These are phyloP conservation scores for Falco biarmicus DNA, from an alignment of 2,797 vertebrate species.

Conservation along the genomic window DNA sequence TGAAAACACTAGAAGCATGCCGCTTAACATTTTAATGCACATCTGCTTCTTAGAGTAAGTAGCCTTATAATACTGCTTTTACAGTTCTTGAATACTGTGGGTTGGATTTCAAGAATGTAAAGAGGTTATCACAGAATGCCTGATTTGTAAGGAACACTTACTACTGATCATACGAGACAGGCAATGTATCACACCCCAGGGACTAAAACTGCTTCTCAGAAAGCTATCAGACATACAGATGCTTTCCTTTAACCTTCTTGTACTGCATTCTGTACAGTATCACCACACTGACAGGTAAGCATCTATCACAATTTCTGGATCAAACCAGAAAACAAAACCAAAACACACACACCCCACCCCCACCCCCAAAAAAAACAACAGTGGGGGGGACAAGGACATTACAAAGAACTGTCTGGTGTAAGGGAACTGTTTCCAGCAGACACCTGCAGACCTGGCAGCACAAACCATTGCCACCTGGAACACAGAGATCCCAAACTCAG, in stretches of 20 bases:
- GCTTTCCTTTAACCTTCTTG: background rate
- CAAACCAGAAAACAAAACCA: background rate
- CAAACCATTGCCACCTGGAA: background rate
- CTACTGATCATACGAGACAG: background rate
- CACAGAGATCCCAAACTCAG: background rate
- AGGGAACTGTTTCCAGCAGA: background rate
- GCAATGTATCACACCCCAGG: background rate
- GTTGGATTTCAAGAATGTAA: background rate
- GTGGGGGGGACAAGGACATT: background rate
- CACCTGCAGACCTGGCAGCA: background rate
- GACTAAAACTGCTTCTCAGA: background rate
- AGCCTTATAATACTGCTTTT: background rate
- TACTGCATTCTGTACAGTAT: background rate
- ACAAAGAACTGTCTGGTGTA: background rate
- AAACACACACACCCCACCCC: too few relatives aligned
- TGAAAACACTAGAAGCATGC: background rate
- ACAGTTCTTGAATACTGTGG: background rate
- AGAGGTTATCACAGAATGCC: background rate
- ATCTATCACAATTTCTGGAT: background rate
- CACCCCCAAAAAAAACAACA: too few relatives aligned
- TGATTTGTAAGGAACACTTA: slow-evolving; percentile 17
- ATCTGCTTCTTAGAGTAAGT: background rate
- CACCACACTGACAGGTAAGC: background rate
- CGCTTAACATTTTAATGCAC: slow-evolving; percentile 27
- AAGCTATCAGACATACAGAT: background rate